Evolutionary conservation across 2,113 vertebrate genomes (phyloP).

Genomic region (Ictalurus punctatus): DNA sequence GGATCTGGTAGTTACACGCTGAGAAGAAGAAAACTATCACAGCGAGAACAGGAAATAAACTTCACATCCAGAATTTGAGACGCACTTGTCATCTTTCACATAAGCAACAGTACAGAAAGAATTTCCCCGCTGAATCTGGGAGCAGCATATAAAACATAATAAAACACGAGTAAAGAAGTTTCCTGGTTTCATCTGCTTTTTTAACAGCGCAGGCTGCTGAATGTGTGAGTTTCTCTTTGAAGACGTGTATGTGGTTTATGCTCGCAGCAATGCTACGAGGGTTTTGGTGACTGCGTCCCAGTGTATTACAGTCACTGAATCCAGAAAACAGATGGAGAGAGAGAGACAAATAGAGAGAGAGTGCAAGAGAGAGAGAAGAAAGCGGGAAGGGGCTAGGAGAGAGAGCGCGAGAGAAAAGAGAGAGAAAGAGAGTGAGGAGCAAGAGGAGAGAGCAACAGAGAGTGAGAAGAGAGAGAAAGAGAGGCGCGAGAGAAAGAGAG

Average conservation of each 20-base stretch:
- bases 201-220: not conserved
- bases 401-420: too few species aligned
- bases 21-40: not conserved
- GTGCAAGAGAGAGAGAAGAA: not conserved
- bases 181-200: slow-evolving; percentile 3
- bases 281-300: not conserved
- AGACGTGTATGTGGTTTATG: not conserved
- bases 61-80: not conserved
- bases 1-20: not conserved
- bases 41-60: not conserved
- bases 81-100: not conserved
- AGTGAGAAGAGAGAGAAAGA: too few species aligned
- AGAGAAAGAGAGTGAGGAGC: too few species aligned
- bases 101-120: not conserved
- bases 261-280: not conserved
- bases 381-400: too few species aligned
- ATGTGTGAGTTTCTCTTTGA: not conserved
- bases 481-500: too few species aligned
- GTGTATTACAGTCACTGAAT: not conserved
- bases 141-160: not conserved
- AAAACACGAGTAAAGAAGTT: not conserved
- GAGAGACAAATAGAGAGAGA: not conserved
- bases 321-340: not conserved
- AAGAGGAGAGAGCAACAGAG: too few species aligned
- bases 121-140: not conserved